Base-by-base conservation (phyloP, 1,140 invertebrate genomes). In the Meloidogyne floridensis region DNA sequence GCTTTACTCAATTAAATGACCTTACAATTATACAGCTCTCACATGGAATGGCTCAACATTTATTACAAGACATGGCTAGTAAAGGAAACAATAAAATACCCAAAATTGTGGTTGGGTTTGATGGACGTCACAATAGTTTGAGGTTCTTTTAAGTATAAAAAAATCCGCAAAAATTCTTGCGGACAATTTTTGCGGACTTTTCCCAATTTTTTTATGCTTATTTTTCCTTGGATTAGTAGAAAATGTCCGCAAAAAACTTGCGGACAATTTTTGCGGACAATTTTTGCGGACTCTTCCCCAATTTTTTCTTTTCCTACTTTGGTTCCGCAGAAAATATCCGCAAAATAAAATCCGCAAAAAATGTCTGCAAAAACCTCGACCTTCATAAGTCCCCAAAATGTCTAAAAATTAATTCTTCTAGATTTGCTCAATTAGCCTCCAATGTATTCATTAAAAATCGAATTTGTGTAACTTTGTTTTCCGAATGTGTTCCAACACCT, bases 1-100 rank as follows among this genome's bases (percentile, higher is more conserved):
- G 97, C 0, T 98, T 94, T 89, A 93, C 93, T 85, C 93, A 94
- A 79, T 96, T 99, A 94, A 99, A 99, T 92, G 96, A 99, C 91
- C 92, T 99, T 47, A 96, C 98, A 0, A 94, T 99, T 51, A 93
- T 99, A 73, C 98, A 99, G 92, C 95, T 97, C 20, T 94, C 94
- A 5, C 96, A 98, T 93, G 97, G 97, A 6, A 91, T 99, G 72
- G 93, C 93, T 56, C 93, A 93, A 77, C 95, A 97, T 91, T 87
- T 98, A 47, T 88, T 91, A 5, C 89, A 93, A 72, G 83, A 90
- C 8, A 86, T 86, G 15, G 87, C 92, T 79, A 86, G 91, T 4
- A 93, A 92, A 81, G 95, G 96, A 11, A 11, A 65, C 7, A 65
- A 65, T 65, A 65, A 65, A 65, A 65, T 65, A n/a, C 59, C 59